These are phyloP conservation scores for Scaptomyza hsui DNA, from an alignment of 1,140 invertebrate species.

Conservation along the genomic window DNA sequence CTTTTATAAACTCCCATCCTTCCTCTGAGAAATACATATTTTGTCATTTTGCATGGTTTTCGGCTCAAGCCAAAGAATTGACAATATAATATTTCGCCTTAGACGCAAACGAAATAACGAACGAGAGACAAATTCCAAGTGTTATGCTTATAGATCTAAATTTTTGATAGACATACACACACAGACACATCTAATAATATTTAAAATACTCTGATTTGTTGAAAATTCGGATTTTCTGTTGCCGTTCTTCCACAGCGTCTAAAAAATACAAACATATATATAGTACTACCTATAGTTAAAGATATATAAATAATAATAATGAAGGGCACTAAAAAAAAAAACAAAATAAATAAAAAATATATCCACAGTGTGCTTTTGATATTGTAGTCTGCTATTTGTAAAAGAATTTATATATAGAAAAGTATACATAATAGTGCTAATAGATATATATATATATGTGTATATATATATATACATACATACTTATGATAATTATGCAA, in stretches of 20 bases:
- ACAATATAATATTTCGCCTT: conserved; percentile 84
- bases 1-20: conserved; percentile 25
- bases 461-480: conserved; percentile 25
- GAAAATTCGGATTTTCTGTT: conserved; percentile 59
- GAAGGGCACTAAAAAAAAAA: conserved; percentile 24
- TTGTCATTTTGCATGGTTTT: conserved; percentile 84
- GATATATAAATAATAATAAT: conserved; percentile 31
- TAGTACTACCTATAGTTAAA: conserved; percentile 18
- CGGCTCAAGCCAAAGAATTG: conserved; percentile 83
- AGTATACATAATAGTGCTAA: conserved; percentile 44
- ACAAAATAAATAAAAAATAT: background rate
- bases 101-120: conserved; percentile 76
- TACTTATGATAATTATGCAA: conserved; percentile 58
- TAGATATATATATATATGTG: conserved; percentile 36
- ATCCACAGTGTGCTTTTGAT: conserved; percentile 76
- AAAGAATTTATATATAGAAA: conserved; percentile 73
- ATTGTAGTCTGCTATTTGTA: conserved; percentile 80
- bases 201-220: conserved; percentile 58
- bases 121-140: conserved; percentile 78
- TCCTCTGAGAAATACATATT: conserved; percentile 77
- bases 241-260: conserved; percentile 69
- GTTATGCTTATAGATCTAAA: conserved; percentile 83
- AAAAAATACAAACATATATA: conserved; percentile 30
- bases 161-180: conserved; percentile 48
- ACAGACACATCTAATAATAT: conserved; percentile 18